Evolutionary conservation across 2,888 invertebrate genomes (phyloP).

Genomic region (Eucriotettix oculatus): DNA sequence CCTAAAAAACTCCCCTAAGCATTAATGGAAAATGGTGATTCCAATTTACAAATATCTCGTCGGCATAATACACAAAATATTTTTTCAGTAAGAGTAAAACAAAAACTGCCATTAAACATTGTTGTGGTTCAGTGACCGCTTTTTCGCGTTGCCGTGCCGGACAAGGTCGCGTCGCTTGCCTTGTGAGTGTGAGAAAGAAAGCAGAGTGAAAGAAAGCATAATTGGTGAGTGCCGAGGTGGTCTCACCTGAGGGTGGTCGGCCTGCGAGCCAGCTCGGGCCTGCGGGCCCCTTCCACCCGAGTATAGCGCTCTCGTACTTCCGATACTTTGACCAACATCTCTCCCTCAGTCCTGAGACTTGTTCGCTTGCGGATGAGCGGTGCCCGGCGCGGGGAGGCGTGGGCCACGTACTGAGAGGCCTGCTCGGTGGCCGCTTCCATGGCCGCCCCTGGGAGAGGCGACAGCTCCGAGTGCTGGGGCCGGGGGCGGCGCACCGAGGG

Average conservation of each 20-base stretch:
- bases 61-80: too few relatives aligned
- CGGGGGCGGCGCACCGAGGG: neutral
- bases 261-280: neutral
- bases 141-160: too few relatives aligned
- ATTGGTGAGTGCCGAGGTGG: neutral
- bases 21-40: too few relatives aligned
- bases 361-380: neutral
- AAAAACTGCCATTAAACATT: too few relatives aligned
- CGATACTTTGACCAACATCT: neutral
- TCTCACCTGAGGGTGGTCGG: neutral
- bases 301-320: neutral
- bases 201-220: too few relatives aligned
- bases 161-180: too few relatives aligned
- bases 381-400: neutral
- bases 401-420: neutral
- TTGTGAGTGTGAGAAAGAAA: too few relatives aligned
- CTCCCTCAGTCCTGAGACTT: neutral
- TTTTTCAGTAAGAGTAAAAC: too few relatives aligned
- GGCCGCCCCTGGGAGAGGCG: neutral
- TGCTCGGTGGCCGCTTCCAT: neutral
- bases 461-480: neutral
- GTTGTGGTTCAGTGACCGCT: too few relatives aligned
- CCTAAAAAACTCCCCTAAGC: too few relatives aligned
- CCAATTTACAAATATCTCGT: too few relatives aligned
- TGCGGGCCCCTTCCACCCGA: neutral